Evolutionary conservation across 2,113 vertebrate species (phyloP).

Genomic region (Puffinus mauretanicus): DNA sequence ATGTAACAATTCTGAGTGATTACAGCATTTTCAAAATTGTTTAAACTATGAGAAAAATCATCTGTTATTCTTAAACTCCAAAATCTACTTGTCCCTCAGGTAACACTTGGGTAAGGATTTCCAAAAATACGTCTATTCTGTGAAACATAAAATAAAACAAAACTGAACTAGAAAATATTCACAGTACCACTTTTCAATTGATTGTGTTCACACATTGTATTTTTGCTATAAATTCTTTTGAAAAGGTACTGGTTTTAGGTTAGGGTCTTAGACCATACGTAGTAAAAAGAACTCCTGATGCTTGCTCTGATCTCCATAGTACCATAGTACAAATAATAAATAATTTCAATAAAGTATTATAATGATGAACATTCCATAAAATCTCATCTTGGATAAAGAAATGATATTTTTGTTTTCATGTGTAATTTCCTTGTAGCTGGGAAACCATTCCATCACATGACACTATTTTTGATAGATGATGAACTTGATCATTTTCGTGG

Average conservation of each 20-base stretch:
- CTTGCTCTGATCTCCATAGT: background rate
- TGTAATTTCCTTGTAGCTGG: background rate
- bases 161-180: background rate
- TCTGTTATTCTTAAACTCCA: background rate
- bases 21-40: background rate
- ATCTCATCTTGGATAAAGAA: background rate
- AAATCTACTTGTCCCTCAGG: background rate
- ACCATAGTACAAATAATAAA: background rate
- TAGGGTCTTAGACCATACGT: background rate
- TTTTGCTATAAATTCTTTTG: background rate
- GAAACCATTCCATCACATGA: background rate
- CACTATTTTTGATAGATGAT: background rate
- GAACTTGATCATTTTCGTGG: background rate
- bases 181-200: background rate
- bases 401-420: background rate
- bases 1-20: background rate
- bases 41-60: background rate
- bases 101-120: background rate
- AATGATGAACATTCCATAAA: background rate
- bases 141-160: background rate
- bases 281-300: background rate
- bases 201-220: background rate
- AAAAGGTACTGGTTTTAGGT: background rate
- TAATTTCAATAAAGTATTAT: background rate
- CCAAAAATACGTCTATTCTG: background rate